Evolutionary conservation across 2,113 vertebrate species (phyloP).

Genomic region (Morone saxatilis): DNA sequence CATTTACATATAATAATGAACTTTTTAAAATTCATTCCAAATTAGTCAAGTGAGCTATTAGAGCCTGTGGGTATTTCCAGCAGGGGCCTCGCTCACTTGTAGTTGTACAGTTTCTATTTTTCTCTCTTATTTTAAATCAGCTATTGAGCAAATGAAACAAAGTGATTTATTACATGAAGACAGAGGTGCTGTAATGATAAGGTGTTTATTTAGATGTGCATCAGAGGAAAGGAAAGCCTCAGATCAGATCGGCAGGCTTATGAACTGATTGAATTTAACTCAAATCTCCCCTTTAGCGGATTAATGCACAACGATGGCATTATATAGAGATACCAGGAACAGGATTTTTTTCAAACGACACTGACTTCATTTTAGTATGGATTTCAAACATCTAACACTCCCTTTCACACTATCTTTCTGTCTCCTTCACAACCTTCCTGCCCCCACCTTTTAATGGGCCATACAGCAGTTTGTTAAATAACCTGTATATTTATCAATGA

Average conservation of each 20-base stretch:
- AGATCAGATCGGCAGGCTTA: slow-evolving; percentile 47
- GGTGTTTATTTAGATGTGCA: slow-evolving; percentile 64
- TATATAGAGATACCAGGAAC: slow-evolving; percentile 10
- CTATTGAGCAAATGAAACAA: slow-evolving; percentile 38
- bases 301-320: slow-evolving; percentile 50
- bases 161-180: slow-evolving; percentile 52
- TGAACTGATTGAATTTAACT: slow-evolving; percentile 54
- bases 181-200: slow-evolving; percentile 47
- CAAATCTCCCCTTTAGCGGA: slow-evolving; percentile 60
- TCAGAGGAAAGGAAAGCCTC: slow-evolving; percentile 49
- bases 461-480: slow-evolving; percentile 21
- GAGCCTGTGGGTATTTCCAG: slow-evolving; percentile 72
- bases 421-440: slow-evolving; percentile 4
- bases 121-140: slow-evolving; percentile 15
- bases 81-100: slow-evolving; percentile 37
- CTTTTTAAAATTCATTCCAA: slow-evolving; percentile 78
- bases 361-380: background rate
- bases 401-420: background rate
- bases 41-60: slow-evolving; percentile 80
- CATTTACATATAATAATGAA: slow-evolving; percentile 86
- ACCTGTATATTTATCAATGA: slow-evolving; percentile 30
- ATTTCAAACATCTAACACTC: slow-evolving; percentile 1
- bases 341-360: background rate
- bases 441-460: background rate
- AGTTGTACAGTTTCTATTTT: slow-evolving; percentile 37